These are phyloP conservation scores for Chrysotoxum bicinctum DNA, from an alignment of 2,888 invertebrate genomes.

Conservation along the genomic window DNA sequence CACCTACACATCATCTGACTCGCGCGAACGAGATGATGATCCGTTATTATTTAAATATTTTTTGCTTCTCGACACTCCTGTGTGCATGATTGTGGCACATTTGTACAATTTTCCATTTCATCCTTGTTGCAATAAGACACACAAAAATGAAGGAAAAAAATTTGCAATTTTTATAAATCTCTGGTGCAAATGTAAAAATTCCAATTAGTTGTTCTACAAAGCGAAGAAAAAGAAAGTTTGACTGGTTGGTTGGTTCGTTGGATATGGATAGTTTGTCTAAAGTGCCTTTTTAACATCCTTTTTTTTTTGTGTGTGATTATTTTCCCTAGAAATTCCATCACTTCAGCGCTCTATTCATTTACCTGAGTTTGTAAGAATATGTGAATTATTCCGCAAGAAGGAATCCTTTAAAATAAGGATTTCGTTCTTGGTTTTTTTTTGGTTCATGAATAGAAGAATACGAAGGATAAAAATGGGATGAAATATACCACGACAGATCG, in stretches of 20 bases:
- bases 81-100: slow-evolving; percentile 43
- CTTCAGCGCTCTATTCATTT: not conserved
- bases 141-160: not conserved
- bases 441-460: not conserved
- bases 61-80: not conserved
- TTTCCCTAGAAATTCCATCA: slow-evolving; percentile 19
- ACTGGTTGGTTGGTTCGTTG: not conserved
- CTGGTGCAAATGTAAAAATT: slow-evolving; percentile 54
- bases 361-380: slow-evolving; percentile 25
- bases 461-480: slow-evolving; percentile 1
- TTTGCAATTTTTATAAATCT: slow-evolving; percentile 21
- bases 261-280: slow-evolving; percentile 47
- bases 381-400: slow-evolving; percentile 1
- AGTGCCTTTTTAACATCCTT: slow-evolving; percentile 63
- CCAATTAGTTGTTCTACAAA: slow-evolving; percentile 63
- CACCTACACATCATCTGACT: slow-evolving; percentile 32
- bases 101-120: slow-evolving; percentile 19
- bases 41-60: slow-evolving; percentile 4
- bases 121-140: slow-evolving; percentile 14
- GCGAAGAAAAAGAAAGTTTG: slow-evolving; percentile 8
- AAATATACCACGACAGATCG: not conserved
- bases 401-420: slow-evolving; percentile 11
- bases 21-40: slow-evolving; percentile 26
- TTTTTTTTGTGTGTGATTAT: slow-evolving; percentile 30
- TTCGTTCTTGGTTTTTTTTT: not conserved